phyloP scores from a whole-genome alignment of 2,888 invertebrate genomes.

The Automeris io region DNA sequence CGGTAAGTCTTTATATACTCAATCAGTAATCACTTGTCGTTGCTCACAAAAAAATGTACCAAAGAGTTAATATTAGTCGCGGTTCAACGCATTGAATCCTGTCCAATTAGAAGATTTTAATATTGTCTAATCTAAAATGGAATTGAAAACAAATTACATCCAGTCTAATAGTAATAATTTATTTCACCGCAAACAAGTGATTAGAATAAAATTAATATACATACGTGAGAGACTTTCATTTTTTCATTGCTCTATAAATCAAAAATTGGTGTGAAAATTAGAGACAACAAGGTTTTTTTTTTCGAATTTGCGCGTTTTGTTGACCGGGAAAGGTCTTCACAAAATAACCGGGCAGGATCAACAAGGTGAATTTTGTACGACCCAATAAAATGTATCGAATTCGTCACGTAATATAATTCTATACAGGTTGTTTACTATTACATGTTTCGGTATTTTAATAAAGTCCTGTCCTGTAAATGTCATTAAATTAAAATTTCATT shows the following conservation, averaged over 20 bases:
- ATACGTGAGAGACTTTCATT: not conserved
- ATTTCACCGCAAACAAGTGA: not conserved
- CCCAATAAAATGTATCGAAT: not conserved
- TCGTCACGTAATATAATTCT: not conserved
- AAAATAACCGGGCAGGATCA: no score
- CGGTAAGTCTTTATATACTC: constrained; percentile 45
- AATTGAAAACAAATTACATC: no score
- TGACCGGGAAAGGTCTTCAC: no score
- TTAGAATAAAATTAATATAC: not conserved
- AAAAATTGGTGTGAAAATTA: no score
- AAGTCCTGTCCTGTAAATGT: not conserved
- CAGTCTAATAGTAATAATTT: no score
- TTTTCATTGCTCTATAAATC: not conserved
- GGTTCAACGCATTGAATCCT: not conserved
- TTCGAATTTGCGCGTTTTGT: no score
- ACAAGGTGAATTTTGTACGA: not conserved
- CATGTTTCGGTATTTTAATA: not conserved
- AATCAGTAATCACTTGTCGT: constrained; percentile 46
- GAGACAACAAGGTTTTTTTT: no score
- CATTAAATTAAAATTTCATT: no score
- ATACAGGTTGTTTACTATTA: no score
- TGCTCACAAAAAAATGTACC: constrained; percentile 74
- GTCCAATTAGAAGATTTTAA: no score
- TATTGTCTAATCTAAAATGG: no score
- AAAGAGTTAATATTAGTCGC: constrained; percentile 55